These are phyloP conservation scores for Arremon brunneinucha DNA, from an alignment of 2,797 vertebrate species.

Conservation along the genomic window DNA sequence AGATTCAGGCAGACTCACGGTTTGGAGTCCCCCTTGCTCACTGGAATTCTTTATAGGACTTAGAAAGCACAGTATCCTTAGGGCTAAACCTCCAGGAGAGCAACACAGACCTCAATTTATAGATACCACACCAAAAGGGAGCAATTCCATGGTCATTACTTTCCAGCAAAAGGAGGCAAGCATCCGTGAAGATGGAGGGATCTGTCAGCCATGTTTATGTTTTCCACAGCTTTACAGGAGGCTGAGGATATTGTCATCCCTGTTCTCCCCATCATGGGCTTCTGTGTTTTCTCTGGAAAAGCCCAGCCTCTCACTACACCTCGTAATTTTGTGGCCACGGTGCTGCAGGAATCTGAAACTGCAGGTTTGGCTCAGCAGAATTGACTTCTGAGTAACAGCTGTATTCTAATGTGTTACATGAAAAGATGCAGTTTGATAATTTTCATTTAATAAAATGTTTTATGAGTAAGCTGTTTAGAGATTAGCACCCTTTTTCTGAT, in stretches of 20 bases:
- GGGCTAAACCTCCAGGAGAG: background rate
- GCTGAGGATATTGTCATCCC: background rate
- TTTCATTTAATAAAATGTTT: background rate
- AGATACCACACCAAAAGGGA: background rate
- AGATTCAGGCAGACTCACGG: background rate
- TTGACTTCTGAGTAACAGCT: background rate
- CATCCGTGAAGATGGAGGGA: rapidly evolving
- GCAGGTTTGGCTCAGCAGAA: background rate
- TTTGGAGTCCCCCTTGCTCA: background rate
- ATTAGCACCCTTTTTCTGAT: background rate
- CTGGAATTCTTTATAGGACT: background rate
- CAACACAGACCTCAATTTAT: background rate
- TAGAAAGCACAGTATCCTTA: background rate
- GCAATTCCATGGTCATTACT: background rate
- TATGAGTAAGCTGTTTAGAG: background rate
- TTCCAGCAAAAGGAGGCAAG: background rate
- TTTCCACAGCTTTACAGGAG: background rate
- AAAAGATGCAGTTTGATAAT: background rate
- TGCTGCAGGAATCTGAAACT: background rate
- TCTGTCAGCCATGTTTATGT: background rate
- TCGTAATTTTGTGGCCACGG: background rate
- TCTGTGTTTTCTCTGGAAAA: background rate
- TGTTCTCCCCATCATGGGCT: background rate
- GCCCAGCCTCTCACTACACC: background rate
- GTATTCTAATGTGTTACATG: background rate